Evolutionary conservation across 2,797 vertebrate species (phyloP).

Genomic region (Gymnothorax reevesii): DNA sequence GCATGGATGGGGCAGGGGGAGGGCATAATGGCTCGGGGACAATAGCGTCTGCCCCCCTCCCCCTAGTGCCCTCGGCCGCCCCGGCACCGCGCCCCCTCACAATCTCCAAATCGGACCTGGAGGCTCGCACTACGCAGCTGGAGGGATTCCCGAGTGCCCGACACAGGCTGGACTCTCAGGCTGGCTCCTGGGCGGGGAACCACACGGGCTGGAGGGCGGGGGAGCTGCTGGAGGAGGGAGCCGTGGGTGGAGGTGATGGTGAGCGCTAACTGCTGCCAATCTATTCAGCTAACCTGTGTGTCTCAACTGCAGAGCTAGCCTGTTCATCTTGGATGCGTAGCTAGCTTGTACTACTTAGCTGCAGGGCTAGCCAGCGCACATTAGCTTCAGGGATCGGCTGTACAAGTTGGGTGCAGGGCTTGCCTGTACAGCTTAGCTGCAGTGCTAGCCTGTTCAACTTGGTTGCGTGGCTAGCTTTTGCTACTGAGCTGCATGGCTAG

Average conservation of each 20-base stretch:
- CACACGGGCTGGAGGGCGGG: slow-evolving; percentile 83
- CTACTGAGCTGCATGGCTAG: too few species aligned
- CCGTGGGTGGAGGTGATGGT: slow-evolving; percentile 84
- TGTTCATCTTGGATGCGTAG: too few species aligned
- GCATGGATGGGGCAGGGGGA: slow-evolving; percentile 83
- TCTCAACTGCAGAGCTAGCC: neutral
- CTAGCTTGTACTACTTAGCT: too few species aligned
- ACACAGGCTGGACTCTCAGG: slow-evolving; percentile 73
- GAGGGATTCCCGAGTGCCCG: slow-evolving; percentile 68
- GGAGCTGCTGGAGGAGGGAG: slow-evolving; percentile 82
- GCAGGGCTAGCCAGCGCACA: too few species aligned
- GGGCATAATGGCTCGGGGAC: slow-evolving; percentile 62
- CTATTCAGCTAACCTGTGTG: neutral
- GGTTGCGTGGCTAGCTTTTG: too few species aligned
- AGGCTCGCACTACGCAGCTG: slow-evolving; percentile 65
- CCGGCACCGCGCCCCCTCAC: slow-evolving; percentile 73
- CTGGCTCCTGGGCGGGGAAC: slow-evolving; percentile 80
- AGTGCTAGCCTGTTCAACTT: too few species aligned
- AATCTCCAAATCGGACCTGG: slow-evolving; percentile 81
- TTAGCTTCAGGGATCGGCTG: too few species aligned
- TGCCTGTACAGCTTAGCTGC: too few species aligned
- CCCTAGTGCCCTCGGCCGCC: slow-evolving; percentile 68
- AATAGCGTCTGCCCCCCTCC: slow-evolving; percentile 60
- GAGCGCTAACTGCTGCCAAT: neutral
- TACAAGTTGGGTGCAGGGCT: too few species aligned